phyloP scores from a whole-genome alignment of 2,888 invertebrate genomes.

The Microctonus brassicae region DNA sequence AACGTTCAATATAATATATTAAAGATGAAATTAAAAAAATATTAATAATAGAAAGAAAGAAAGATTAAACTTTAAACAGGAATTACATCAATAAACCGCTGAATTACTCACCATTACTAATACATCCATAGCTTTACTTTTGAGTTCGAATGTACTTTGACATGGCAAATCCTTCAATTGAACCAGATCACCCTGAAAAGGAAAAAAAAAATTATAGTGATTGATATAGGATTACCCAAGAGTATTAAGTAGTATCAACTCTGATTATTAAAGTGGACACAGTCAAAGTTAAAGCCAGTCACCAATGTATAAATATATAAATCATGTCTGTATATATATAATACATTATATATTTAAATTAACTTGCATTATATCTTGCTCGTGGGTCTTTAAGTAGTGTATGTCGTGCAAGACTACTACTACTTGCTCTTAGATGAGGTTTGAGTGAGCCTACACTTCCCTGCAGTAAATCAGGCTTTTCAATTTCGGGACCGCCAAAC shows the following conservation, averaged over 20 bases:
- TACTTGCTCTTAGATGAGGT: conserved; percentile 63
- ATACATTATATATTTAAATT: background rate
- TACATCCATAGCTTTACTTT: conserved; percentile 84
- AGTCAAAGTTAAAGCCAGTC: conserved; percentile 13
- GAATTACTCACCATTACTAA: conserved; percentile 74
- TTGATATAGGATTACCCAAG: conserved; percentile 7
- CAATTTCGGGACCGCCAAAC: conserved; percentile 85
- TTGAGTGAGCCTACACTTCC: conserved; percentile 79
- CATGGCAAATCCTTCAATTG: conserved; percentile 85
- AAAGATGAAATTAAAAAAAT: background rate
- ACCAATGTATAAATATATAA: background rate
- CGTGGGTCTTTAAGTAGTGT: conserved; percentile 79
- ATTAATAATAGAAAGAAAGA: background rate
- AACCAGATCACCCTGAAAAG: conserved; percentile 86
- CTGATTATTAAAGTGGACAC: conserved; percentile 15
- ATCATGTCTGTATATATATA: background rate
- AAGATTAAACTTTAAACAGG: background rate
- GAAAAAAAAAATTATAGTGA: conserved; percentile 7
- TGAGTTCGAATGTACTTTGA: conserved; percentile 78
- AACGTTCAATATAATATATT: background rate
- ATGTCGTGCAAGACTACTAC: conserved; percentile 74
- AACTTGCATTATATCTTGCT: conserved; percentile 86
- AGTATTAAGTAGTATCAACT: conserved; percentile 17
- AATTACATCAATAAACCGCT: background rate
- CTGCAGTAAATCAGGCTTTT: conserved; percentile 87